Conservation (phyloP, 1,140 invertebrate species). For the Melitaea cinxia region DNA sequence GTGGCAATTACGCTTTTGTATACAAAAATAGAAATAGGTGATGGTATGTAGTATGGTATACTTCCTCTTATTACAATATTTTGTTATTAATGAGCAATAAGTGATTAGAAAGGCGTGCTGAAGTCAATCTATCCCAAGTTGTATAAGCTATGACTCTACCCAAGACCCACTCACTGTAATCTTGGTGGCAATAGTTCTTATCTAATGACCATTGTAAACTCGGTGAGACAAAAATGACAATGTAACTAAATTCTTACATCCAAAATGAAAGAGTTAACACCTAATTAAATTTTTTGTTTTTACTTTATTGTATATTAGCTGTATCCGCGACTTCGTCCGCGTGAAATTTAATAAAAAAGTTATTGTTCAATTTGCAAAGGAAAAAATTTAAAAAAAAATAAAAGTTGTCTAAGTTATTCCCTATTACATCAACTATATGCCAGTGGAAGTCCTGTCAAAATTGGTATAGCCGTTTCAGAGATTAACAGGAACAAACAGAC, state of each 20-base stretch:
- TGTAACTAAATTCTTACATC: constrained; percentile 51
- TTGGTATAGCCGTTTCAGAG: too few relatives aligned
- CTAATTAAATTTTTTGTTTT: constrained; percentile 3
- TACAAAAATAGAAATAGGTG: constrained; percentile 35
- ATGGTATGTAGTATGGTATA: constrained; percentile 11
- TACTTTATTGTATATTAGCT: neutral
- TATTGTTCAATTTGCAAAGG: too few relatives aligned
- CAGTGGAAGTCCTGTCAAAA: too few relatives aligned
- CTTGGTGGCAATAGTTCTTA: constrained; percentile 60
- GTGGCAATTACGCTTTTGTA: constrained; percentile 38
- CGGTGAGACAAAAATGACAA: constrained; percentile 57
- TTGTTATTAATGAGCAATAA: constrained; percentile 39
- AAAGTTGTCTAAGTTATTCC: too few relatives aligned
- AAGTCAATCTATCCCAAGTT: constrained; percentile 45
- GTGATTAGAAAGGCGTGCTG: constrained; percentile 74
- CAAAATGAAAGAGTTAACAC: neutral
- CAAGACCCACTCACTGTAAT: constrained; percentile 70
- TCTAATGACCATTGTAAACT: constrained; percentile 68
- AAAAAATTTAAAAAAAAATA: too few relatives aligned
- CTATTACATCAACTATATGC: too few relatives aligned
- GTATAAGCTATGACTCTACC: constrained; percentile 52
- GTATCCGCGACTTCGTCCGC: too few relatives aligned
- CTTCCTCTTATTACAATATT: neutral
- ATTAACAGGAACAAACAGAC: too few relatives aligned
- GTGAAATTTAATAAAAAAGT: too few relatives aligned